phyloP scores from a whole-genome alignment of 2,888 invertebrate species.

The Carabus problematicus region DNA sequence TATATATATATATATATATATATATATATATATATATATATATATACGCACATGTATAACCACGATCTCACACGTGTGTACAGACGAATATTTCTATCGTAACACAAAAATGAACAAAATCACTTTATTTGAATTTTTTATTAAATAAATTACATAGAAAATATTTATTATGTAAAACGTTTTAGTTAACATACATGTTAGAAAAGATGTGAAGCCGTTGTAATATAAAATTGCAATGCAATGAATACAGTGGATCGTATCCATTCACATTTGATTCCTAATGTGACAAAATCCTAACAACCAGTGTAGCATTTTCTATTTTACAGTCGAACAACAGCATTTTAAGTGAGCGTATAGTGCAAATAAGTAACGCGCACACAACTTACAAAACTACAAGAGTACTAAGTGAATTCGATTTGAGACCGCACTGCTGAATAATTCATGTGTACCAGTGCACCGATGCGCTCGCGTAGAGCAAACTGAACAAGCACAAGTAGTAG shows the following conservation, averaged over 20 bases:
- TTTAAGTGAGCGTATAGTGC: neutral
- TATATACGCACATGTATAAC: too few relatives aligned
- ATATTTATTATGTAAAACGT: too few relatives aligned
- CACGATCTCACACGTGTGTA: too few relatives aligned
- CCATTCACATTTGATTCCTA: constrained; percentile 1
- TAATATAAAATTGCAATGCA: neutral
- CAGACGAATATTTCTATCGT: too few relatives aligned
- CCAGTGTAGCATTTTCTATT: neutral
- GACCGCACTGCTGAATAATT: constrained; percentile 34
- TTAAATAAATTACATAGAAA: too few relatives aligned
- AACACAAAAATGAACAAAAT: neutral
- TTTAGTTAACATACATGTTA: too few relatives aligned
- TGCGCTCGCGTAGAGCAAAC: neutral
- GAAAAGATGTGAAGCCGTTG: neutral
- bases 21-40: too few relatives aligned
- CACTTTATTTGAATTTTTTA: neutral
- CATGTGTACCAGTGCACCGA: constrained; percentile 9
- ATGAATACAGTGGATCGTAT: neutral
- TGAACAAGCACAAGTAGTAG: neutral
- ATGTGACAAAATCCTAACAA: constrained; percentile 14
- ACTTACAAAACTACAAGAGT: constrained; percentile 14
- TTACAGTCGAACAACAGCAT: neutral
- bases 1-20: neutral
- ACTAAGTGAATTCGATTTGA: constrained; percentile 39
- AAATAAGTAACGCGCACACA: neutral